phyloP scores from a whole-genome alignment of 2,797 vertebrate genomes.

The Fratercula arctica region DNA sequence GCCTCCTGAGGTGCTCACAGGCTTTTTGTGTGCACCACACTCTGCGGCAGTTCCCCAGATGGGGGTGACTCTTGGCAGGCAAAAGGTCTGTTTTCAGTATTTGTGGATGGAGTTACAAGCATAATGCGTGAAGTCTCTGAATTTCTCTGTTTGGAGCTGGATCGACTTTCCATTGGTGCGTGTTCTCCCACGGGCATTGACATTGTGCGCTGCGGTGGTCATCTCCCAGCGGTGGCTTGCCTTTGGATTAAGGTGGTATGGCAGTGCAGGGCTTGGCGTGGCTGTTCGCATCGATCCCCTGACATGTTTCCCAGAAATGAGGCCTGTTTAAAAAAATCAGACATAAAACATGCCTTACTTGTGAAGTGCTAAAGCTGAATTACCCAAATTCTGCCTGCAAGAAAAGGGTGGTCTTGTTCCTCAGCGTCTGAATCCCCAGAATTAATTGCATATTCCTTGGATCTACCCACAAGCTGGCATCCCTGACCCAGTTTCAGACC shows the following conservation, averaged over 20 bases:
- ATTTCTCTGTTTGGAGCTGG: not conserved
- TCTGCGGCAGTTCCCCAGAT: not conserved
- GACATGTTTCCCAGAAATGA: not conserved
- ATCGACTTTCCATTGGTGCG: not conserved
- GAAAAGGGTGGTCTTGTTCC: not conserved
- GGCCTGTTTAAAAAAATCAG: not conserved
- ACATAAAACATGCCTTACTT: not conserved
- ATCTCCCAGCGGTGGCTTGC: fast-evolving
- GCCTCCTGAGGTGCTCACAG: not conserved
- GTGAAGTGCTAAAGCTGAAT: not conserved
- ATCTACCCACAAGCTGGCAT: not conserved
- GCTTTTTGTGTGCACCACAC: not conserved
- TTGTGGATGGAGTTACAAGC: not conserved
- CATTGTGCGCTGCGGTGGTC: not conserved
- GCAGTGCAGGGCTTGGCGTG: not conserved
- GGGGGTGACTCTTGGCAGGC: not conserved
- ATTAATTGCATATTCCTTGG: not conserved
- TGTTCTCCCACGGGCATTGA: not conserved
- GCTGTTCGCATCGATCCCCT: not conserved
- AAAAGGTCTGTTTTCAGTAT: not conserved
- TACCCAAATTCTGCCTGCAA: not conserved
- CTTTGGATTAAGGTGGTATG: not conserved
- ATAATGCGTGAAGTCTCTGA: fast-evolving
- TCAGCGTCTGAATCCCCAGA: not conserved
- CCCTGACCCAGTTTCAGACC: slow-evolving; percentile 51